A percentile compares a stretch with the other conserved stretches of the same genome.
Conservation (phyloP, 92 coral and sea anemone species). For the Diadumene lineata region DNA sequence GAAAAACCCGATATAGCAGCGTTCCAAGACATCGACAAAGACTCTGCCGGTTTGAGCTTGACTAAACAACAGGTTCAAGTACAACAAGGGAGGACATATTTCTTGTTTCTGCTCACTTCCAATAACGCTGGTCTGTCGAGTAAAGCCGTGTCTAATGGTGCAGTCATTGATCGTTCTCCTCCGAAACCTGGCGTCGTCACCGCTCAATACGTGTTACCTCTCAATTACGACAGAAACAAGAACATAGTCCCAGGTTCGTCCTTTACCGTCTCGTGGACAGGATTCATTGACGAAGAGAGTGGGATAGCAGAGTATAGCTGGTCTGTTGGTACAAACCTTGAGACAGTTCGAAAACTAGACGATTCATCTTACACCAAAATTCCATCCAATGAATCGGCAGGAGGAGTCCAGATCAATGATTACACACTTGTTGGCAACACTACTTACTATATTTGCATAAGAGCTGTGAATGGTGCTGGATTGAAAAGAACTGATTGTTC, state of each 20-base stretch:
- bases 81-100: slow-evolving; percentile 52
- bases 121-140: slow-evolving; percentile 64
- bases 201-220: slow-evolving; percentile 61
- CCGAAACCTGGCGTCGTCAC: slow-evolving; percentile 62
- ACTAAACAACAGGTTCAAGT: slow-evolving; percentile 41
- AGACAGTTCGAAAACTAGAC: slow-evolving; percentile 9
- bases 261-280: slow-evolving; percentile 71
- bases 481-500: slow-evolving; percentile 69
- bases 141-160: slow-evolving; percentile 58
- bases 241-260: slow-evolving; percentile 58
- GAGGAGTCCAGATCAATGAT: slow-evolving; percentile 57
- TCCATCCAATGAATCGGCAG: slow-evolving; percentile 36
- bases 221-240: slow-evolving; percentile 55
- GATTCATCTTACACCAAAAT: slow-evolving; percentile 28
- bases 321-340: slow-evolving; percentile 52
- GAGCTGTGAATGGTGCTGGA: slow-evolving; percentile 78
- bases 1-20: slow-evolving; percentile 49
- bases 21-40: slow-evolving; percentile 37
- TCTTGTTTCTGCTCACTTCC: slow-evolving; percentile 36
- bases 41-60: background rate
- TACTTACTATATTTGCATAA: slow-evolving; percentile 66
- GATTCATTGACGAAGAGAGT: slow-evolving; percentile 75
- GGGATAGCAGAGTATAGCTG: slow-evolving; percentile 61
- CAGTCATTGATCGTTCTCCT: slow-evolving; percentile 67
- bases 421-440: slow-evolving; percentile 56